Base-by-base conservation (phyloP, 2,888 invertebrate genomes). In the Oscheius sp. region DNA sequence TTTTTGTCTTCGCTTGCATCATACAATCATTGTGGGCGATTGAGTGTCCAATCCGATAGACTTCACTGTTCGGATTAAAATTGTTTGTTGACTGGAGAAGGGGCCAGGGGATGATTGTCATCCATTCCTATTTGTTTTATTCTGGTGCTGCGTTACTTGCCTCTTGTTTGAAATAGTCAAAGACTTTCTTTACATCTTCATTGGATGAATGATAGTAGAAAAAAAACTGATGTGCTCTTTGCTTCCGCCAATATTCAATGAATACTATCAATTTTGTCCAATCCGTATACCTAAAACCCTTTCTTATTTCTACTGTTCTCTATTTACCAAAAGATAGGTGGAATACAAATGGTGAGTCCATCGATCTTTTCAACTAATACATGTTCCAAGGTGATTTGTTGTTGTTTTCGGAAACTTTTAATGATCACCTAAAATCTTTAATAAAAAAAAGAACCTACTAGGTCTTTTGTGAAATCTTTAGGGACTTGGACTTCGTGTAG, bases 21-120 rank as follows among this genome's bases (percentile, higher is more conserved):
- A 73, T 47, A 45, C 79, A 79, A 38, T 77, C 65, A 54, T 79
- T 79, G 54, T 73, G 74, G 22, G 79, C 77, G 20, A 77, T 33
- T 9, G 73, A 72, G 44, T 79, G 79, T 6, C 75, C 79, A 26
- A 77, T 67, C 14, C 77, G 68, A 50, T 79, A 79, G 0, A 73
- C 67, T 1, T 73, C 74, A 30, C 20, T 45, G 36, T 67, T 77
- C 45, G 72, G 73, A 63, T 70, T 12, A 57, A 51, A 14, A n/a
- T n/a, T 50, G 3, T 38, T 36, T 28, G 36, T 26, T 6, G 51
- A 38, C 1, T 71, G 73, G n/a, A 72, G 56, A 12, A 56, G 38
- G 4, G 61, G 65, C 73, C 73, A 73, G 2, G 44, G 51, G 32
- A 73, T 38, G 2, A 73, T 33, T 30, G 61, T 54, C 14, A 72